Percentiles rank a stretch among this genome's conserved stretches.
phyloP scores from a whole-genome alignment of 2,888 invertebrate species.

The Apotomis capreana region DNA sequence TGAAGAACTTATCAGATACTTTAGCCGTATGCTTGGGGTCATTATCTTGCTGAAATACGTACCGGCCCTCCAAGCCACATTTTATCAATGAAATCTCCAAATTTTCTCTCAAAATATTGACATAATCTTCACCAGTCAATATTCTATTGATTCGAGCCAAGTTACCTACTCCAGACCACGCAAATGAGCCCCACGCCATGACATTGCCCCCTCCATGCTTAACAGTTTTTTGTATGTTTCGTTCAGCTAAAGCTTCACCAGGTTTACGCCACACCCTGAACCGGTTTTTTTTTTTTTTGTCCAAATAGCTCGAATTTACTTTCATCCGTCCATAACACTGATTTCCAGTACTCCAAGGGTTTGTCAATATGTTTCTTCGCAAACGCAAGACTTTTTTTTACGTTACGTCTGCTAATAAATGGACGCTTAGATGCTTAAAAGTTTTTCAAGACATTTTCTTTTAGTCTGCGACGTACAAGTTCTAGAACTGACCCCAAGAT shows the following conservation, averaged over 20 bases:
- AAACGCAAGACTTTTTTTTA: not conserved
- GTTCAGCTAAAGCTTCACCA: conserved; percentile 7
- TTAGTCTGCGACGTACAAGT: too few species aligned
- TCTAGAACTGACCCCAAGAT: too few species aligned
- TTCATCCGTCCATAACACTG: conserved; percentile 7
- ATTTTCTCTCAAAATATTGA: conserved; percentile 11
- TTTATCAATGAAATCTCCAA: conserved; percentile 7
- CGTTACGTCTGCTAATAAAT: conserved; percentile 1
- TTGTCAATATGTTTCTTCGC: conserved; percentile 10
- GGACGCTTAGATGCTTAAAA: conserved; percentile 13
- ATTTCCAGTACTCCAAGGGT: conserved; percentile 7
- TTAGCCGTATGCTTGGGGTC: too few species aligned
- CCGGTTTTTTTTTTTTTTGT: not conserved
- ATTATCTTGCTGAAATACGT: conserved; percentile 5
- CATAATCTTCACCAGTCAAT: conserved; percentile 3
- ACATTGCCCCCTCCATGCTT: conserved; percentile 6
- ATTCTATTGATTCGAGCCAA: conserved; percentile 9
- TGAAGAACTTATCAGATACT: too few species aligned
- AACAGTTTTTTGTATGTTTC: conserved; percentile 7
- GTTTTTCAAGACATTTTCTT: not conserved
- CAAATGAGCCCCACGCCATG: conserved; percentile 5
- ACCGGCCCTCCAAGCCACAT: conserved; percentile 5
- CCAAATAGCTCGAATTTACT: conserved; percentile 11
- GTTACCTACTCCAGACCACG: conserved; percentile 2
- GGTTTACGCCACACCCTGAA: conserved; percentile 6